Conservation (phyloP, 2,888 invertebrate species). For the Platypus cylindrus region DNA sequence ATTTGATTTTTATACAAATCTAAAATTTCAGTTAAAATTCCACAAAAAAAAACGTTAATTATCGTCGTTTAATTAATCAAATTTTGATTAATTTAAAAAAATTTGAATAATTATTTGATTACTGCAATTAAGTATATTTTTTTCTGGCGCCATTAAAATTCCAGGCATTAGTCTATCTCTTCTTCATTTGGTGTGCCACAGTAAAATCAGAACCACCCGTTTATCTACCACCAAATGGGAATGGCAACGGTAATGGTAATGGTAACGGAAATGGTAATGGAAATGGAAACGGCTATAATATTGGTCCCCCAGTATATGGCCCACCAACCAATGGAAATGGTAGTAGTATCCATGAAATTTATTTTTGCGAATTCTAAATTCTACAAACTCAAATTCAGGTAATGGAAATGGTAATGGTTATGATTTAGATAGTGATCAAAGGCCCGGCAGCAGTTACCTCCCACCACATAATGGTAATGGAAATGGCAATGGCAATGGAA, state of each 20-base stretch:
- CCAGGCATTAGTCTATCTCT: conserved; percentile 19
- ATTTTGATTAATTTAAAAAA: too few species aligned
- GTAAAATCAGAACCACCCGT: conserved; percentile 54
- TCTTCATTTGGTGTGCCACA: conserved; percentile 19
- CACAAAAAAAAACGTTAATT: too few species aligned
- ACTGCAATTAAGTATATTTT: background rate
- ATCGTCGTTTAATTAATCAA: too few species aligned
- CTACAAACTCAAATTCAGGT: conserved; percentile 1
- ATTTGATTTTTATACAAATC: too few species aligned
- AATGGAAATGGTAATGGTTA: conserved; percentile 17
- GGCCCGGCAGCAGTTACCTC: conserved; percentile 23
- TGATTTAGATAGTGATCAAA: conserved; percentile 24
- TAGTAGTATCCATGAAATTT: conserved; percentile 2
- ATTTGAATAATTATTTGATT: background rate
- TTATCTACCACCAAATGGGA: conserved; percentile 31
- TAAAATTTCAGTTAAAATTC: too few species aligned
- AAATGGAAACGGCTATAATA: conserved; percentile 14
- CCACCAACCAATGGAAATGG: conserved; percentile 16
- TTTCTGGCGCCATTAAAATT: conserved; percentile 8
- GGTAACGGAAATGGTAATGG: conserved; percentile 20
- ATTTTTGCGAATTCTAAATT: background rate
- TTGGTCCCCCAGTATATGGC: conserved; percentile 19
- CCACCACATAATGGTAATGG: conserved; percentile 27
- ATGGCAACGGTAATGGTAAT: conserved; percentile 27
- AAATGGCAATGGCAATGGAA: conserved; percentile 18